These are phyloP conservation scores for Nebria ingens DNA, from an alignment of 1,140 invertebrate species.

Conservation along the genomic window DNA sequence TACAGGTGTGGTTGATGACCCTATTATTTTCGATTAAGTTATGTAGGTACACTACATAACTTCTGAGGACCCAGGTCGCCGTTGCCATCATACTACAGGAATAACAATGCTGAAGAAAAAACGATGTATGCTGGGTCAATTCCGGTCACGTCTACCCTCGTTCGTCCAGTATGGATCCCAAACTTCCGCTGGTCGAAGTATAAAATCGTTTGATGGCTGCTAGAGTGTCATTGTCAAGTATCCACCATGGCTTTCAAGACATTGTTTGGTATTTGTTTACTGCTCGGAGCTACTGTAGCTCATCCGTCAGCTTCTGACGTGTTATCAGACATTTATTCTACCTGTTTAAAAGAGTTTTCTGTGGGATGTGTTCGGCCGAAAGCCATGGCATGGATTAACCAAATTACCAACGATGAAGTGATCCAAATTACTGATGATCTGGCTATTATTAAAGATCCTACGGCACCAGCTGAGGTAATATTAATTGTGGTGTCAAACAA, in stretches of 20 bases:
- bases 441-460: conserved; percentile 47
- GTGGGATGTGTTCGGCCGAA: conserved; percentile 64
- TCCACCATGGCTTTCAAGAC: conserved; percentile 15
- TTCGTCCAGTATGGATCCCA: conserved; percentile 29
- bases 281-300: conserved; percentile 17
- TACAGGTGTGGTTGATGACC: not conserved
- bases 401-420: conserved; percentile 51
- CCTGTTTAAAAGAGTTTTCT: conserved; percentile 51
- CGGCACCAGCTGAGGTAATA: conserved; percentile 33
- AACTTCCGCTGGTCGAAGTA: conserved; percentile 28
- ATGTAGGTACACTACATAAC: conserved; percentile 1
- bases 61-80: not conserved
- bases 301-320: conserved; percentile 43
- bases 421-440: conserved; percentile 63
- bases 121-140: conserved; percentile 14
- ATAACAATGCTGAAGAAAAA: not conserved
- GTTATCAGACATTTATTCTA: conserved; percentile 48
- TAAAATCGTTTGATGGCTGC: conserved; percentile 22
- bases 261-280: conserved; percentile 15
- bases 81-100: not conserved
- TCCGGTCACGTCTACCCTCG: conserved; percentile 31
- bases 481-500: not conserved
- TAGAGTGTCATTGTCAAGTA: conserved; percentile 17
- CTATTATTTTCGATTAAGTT: not conserved
- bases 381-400: conserved; percentile 57